Evolutionary conservation across 2,113 vertebrate species (phyloP), one percentile per base, ranked within the genome.

Genomic region (Stomatorhinus ivindoensis): DNA sequence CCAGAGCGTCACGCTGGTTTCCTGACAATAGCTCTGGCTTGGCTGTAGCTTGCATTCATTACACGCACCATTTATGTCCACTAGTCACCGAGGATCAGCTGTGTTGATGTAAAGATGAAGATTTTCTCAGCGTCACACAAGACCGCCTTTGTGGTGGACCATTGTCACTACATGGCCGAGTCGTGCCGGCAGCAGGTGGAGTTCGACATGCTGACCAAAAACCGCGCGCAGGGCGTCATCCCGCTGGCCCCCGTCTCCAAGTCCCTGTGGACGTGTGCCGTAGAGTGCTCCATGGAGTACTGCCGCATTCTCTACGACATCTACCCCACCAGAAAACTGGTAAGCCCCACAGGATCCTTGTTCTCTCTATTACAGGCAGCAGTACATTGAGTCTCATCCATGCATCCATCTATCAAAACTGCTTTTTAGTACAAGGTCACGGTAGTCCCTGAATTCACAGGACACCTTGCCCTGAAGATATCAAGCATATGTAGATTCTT

Each of bases 231-330:
- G 91, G 98, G 97, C 42, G 97, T 99, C 90, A 99, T 99, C 92
- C 98, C 98, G 46, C 90, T 99, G 90, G 98, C 98, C 3, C 98
- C 98, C 0, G 97, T 99, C 90, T 98, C 98, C 88, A 99, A 99
- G 89, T 99, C 98, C 0, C 94, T 99, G 11, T 99, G 98, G 98
- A 99, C 98, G 0, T 99, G 98, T 50, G 98, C 98, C 0, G 97
- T 99, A 89, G 98, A 99, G 88, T 99, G 98, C 47, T 98, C 98
- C 39, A 98, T 99, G 98, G 98, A 99, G 90, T 99, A 99, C 90
- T 99, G 98, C 85, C 96, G 98, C 88, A 99, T 99, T 93, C 97
- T 99, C 93, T 99, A 97, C 50, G 98, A 99, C 88, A 95, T 99
- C 92, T 99, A 98, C 92, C 98, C 98, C 88, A 94, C 94, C 85